Evolutionary conservation across 2,888 invertebrate genomes (phyloP), one percentile per base, ranked within the genome.

Genomic region (Apodemia mormo): DNA sequence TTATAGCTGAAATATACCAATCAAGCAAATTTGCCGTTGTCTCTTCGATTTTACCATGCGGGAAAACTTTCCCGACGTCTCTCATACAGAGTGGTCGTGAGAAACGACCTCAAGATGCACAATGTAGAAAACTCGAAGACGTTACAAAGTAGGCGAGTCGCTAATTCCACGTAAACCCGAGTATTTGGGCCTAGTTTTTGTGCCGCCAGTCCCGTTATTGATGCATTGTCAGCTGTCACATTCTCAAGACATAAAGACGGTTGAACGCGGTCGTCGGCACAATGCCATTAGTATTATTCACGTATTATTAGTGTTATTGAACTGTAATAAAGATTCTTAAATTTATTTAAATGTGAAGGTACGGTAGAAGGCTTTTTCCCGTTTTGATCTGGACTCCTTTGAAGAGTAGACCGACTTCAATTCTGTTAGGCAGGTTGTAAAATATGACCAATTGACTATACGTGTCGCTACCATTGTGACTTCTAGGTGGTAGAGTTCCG

Each of bases 131-230:
- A 29, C 30, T 58, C 30, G 30, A 61, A 14, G 33, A 6, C 61
- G 33, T 7, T 14, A 14, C 14, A 14, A 61, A 37, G 61, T 61
- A 61, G 61, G 61, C 61, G 37, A 64, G 30, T 64, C 37, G 61
- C 61, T 64, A 30, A 64, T 64, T 64, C 61, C 61, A 33, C 14
- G 61, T 64, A 64, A 64, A 33, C 14, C 14, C 14, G 37, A 64
- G 61, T 64, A 64, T 64, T 64, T 37, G 61, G 37, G 37, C 37
- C 61, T 64, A 64, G 61, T 64, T 61, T 61, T 61, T 64, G 61
- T 64, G 37, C 29, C 61, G 37, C 33, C 37, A 14, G 61, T 64
- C 37, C 61, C 61, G 61, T 64, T 64, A 33, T 37, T 8, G 64
- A 64, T 64, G 64, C 33, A 64, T 33, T 64, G 37, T 64, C 37